These are phyloP conservation scores for Caranx ignobilis DNA, from an alignment of 2,113 vertebrate genomes.

Conservation along the genomic window DNA sequence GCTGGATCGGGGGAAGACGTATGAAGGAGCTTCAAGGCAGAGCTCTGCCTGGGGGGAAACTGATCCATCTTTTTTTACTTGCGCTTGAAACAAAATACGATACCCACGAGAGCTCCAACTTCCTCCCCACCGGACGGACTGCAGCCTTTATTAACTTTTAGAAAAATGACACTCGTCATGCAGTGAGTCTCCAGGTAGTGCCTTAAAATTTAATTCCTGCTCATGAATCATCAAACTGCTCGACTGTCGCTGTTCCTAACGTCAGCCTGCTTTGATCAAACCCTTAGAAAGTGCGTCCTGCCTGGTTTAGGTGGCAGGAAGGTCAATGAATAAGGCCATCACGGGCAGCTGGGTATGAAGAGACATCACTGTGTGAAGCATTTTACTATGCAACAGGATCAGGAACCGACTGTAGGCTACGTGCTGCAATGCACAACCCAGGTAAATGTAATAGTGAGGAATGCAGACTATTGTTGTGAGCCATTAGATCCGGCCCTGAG, in stretches of 20 bases:
- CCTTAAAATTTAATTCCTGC: neutral
- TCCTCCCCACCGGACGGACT: slow-evolving; percentile 22
- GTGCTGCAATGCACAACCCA: neutral
- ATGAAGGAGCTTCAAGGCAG: neutral
- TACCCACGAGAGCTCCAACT: neutral
- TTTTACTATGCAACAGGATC: slow-evolving; percentile 33
- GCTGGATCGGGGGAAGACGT: neutral
- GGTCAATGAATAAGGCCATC: neutral
- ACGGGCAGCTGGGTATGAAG: neutral
- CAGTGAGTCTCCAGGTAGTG: neutral
- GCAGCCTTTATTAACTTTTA: slow-evolving; percentile 24
- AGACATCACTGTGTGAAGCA: neutral
- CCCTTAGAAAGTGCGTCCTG: neutral
- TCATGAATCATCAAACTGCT: neutral
- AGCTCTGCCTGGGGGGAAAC: slow-evolving; percentile 6
- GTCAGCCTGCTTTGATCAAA: neutral
- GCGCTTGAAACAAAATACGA: slow-evolving; percentile 18
- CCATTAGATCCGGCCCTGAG: slow-evolving; percentile 15
- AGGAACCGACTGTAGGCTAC: slow-evolving; percentile 6
- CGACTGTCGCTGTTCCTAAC: neutral
- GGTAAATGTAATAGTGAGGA: slow-evolving; percentile 5
- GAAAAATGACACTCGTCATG: neutral
- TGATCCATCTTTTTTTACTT: slow-evolving; percentile 1
- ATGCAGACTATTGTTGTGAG: slow-evolving; percentile 18
- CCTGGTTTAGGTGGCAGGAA: neutral